These are phyloP conservation scores for Misgurnus mizolepis DNA, from an alignment of 2,113 vertebrate species.

Conservation along the genomic window DNA sequence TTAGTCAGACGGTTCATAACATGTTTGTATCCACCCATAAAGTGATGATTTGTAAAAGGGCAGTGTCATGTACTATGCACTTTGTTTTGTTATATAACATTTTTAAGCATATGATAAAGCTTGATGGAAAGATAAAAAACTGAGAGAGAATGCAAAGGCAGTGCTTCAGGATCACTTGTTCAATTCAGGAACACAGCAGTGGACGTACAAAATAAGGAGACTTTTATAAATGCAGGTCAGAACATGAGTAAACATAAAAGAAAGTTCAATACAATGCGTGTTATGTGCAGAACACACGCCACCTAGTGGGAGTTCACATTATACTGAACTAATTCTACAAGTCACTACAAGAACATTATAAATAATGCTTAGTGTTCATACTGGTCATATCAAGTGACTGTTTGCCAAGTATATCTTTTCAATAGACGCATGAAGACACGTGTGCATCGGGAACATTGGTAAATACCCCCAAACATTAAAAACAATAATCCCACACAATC, in stretches of 20 bases:
- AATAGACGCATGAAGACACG: background rate
- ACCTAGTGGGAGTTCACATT: constrained; percentile 7
- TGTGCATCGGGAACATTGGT: background rate
- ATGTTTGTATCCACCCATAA: background rate
- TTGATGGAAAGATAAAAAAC: no score
- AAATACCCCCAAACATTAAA: background rate
- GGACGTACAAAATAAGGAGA: no score
- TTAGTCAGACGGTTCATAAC: background rate
- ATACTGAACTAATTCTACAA: background rate
- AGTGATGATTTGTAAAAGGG: background rate
- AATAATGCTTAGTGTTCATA: background rate
- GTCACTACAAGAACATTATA: background rate
- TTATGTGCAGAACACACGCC: constrained; percentile 9
- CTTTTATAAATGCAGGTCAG: no score
- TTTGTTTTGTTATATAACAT: background rate
- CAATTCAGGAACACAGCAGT: no score
- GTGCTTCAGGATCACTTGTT: no score
- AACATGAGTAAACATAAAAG: no score
- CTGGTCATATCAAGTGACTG: background rate
- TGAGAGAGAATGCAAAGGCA: no score
- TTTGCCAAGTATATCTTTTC: background rate
- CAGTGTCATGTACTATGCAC: background rate
- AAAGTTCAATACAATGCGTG: no score
- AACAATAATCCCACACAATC: constrained; percentile 12
- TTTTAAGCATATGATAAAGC: no score